These are phyloP conservation scores for Cataglyphis livida DNA, from an alignment of 2,888 invertebrate genomes.

Conservation along the genomic window DNA sequence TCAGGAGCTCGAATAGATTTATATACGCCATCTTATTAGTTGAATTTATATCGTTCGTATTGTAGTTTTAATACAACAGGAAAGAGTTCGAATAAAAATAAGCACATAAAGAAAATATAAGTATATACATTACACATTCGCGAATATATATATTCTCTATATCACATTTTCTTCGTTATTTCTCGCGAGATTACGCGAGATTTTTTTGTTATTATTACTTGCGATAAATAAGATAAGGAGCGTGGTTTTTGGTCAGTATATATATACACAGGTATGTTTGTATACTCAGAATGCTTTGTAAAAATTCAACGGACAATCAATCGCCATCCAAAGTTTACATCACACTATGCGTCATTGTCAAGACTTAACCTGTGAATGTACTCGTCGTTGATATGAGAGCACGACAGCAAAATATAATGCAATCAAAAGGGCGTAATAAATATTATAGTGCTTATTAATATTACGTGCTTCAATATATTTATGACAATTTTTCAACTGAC, in stretches of 20 bases:
- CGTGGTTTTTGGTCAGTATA: neutral
- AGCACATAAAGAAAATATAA: neutral
- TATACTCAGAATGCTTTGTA: neutral
- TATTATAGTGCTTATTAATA: neutral
- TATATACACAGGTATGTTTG: too few relatives aligned
- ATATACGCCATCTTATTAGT: neutral
- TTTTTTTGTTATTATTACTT: neutral
- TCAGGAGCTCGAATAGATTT: neutral
- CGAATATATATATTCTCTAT: neutral
- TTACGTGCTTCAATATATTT: neutral
- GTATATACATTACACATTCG: too few relatives aligned
- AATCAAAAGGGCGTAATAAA: neutral
- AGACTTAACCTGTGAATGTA: constrained; percentile 32
- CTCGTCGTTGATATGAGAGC: neutral
- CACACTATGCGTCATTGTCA: neutral
- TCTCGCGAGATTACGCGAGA: neutral
- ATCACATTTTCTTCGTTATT: neutral
- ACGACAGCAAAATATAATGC: constrained; percentile 10
- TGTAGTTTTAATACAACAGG: neutral
- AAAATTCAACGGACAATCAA: neutral
- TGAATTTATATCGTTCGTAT: neutral
- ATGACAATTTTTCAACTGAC: constrained; percentile 13
- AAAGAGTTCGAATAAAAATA: neutral
- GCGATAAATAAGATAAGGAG: constrained; percentile 11
- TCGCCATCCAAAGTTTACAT: neutral